These are phyloP conservation scores for Eilema griseolum DNA, from an alignment of 2,888 invertebrate species.

Conservation along the genomic window DNA sequence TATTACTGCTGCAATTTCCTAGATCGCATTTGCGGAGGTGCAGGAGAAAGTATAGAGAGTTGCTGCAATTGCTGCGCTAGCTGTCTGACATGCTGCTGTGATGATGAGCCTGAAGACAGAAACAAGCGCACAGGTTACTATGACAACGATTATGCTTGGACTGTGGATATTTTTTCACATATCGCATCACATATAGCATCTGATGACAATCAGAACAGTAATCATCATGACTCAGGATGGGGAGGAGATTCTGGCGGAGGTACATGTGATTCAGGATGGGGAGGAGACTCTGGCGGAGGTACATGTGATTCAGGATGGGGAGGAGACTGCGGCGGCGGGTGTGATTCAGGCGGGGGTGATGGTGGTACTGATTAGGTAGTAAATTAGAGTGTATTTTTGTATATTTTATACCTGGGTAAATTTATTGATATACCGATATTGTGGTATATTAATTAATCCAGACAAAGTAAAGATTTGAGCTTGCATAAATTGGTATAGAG, in stretches of 20 bases:
- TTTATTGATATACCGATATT: too few relatives aligned
- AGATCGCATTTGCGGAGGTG: neutral
- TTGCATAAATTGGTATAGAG: too few relatives aligned
- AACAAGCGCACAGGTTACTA: neutral
- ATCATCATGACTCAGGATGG: neutral
- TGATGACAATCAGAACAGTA: too few relatives aligned
- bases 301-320: constrained; percentile 23
- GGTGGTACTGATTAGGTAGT: constrained; percentile 28
- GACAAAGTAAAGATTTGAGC: too few relatives aligned
- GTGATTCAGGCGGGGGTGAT: constrained; percentile 27
- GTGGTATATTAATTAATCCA: too few relatives aligned
- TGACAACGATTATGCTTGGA: neutral
- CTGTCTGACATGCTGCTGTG: neutral
- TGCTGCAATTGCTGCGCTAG: neutral
- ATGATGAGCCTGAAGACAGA: neutral
- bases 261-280: constrained; percentile 21
- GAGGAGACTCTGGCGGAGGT: constrained; percentile 29
- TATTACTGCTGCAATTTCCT: neutral
- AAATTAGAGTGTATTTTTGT: neutral
- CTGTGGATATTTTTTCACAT: too few relatives aligned
- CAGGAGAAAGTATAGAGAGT: neutral
- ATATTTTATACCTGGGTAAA: too few relatives aligned
- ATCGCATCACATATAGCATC: too few relatives aligned
- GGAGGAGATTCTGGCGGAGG: constrained; percentile 21
- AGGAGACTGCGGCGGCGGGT: constrained; percentile 30